Evolutionary conservation across 2,888 invertebrate species (phyloP).

Genomic region (Monochamus alternatus): DNA sequence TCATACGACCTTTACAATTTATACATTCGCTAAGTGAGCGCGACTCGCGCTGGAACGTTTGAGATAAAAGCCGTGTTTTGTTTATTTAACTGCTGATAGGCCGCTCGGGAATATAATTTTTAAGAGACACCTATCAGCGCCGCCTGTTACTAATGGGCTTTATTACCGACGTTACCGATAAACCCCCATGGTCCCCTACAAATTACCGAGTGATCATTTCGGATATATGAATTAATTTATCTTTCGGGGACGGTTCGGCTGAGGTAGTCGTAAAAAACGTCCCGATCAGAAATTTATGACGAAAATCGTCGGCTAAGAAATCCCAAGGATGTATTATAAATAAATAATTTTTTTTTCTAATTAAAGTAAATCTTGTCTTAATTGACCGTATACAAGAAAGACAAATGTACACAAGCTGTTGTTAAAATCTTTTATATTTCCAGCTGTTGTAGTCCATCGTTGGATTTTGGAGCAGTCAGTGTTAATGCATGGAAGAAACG

Average conservation of each 20-base stretch:
- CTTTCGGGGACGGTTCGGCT: constrained; percentile 28
- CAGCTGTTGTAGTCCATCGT: too few species aligned
- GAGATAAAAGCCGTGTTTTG: constrained; percentile 68
- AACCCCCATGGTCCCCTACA: constrained; percentile 50
- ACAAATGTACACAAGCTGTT: too few species aligned
- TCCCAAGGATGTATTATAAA: too few species aligned
- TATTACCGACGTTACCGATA: constrained; percentile 52
- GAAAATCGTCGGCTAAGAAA: too few species aligned
- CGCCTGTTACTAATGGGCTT: constrained; percentile 57
- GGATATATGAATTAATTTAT: constrained; percentile 55
- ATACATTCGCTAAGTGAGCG: constrained; percentile 67
- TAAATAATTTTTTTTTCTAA: too few species aligned
- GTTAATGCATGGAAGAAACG: too few species aligned
- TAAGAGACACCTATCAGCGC: constrained; percentile 57
- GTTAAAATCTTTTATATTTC: too few species aligned
- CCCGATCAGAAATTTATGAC: background rate
- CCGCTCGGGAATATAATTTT: constrained; percentile 61
- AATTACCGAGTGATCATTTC: constrained; percentile 54
- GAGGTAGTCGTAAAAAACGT: background rate
- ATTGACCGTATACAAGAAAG: too few species aligned
- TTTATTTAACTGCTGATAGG: constrained; percentile 64
- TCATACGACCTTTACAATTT: constrained; percentile 58
- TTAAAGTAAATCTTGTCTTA: too few species aligned
- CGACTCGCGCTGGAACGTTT: constrained; percentile 66
- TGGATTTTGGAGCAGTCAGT: too few species aligned